Conservation (phyloP, 1,140 invertebrate species). For the Drosophila nigrodunni region DNA sequence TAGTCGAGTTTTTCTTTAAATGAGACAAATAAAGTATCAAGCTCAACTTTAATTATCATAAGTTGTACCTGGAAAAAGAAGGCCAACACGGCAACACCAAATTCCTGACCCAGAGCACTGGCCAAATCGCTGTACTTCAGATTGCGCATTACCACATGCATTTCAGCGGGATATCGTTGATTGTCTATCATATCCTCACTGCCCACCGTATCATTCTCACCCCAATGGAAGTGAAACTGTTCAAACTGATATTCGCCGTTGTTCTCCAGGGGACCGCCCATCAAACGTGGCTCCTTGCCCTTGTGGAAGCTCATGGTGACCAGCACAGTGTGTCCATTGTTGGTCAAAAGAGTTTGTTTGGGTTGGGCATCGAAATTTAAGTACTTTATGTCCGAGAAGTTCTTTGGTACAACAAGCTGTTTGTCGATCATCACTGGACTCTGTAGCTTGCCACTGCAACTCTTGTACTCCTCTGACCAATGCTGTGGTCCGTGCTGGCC, state of each 20-base stretch:
- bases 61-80: constrained; percentile 91
- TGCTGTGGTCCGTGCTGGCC: constrained; percentile 87
- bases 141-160: constrained; percentile 95
- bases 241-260: constrained; percentile 89
- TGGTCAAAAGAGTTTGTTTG: constrained; percentile 86
- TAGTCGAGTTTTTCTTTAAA: constrained; percentile 49
- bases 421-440: constrained; percentile 93
- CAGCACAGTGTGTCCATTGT: constrained; percentile 91
- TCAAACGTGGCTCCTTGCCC: constrained; percentile 85
- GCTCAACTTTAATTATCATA: neutral
- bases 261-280: constrained; percentile 88
- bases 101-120: constrained; percentile 88
- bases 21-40: neutral
- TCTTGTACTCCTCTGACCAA: constrained; percentile 89
- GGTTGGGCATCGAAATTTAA: constrained; percentile 86
- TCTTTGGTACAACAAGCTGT: constrained; percentile 85
- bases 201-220: constrained; percentile 91
- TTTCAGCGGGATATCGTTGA: constrained; percentile 90
- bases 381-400: constrained; percentile 86
- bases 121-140: constrained; percentile 87
- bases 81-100: constrained; percentile 94
- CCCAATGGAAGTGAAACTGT: constrained; percentile 93
- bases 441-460: constrained; percentile 91
- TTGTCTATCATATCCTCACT: constrained; percentile 95
- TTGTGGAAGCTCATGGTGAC: constrained; percentile 86